These are phyloP conservation scores for Hypsopygia costalis DNA, from an alignment of 2,888 invertebrate species.

Conservation along the genomic window DNA sequence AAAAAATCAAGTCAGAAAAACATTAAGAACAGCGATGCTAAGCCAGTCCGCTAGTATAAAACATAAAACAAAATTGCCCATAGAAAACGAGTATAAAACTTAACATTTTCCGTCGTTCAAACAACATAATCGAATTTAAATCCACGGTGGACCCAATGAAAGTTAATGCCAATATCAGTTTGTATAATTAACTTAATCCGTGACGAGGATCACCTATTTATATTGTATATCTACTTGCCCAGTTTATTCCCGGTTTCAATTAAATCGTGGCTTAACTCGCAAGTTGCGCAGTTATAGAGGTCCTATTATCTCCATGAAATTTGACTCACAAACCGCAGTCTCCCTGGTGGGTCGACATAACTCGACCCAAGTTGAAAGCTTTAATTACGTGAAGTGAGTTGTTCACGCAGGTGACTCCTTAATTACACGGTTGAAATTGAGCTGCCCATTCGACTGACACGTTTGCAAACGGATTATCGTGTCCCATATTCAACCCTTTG, in stretches of 20 bases:
- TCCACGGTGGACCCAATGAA: constrained; percentile 1
- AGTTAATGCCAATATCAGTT: not conserved
- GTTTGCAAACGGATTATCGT: constrained; percentile 70
- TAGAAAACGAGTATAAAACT: too few relatives aligned
- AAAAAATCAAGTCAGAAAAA: too few relatives aligned
- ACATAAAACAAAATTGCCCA: too few relatives aligned
- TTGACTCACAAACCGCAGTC: constrained; percentile 69
- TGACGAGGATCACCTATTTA: constrained; percentile 29
- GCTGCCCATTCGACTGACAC: constrained; percentile 73
- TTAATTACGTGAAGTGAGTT: constrained; percentile 75
- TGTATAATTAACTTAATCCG: constrained; percentile 12
- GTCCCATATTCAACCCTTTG: constrained; percentile 44
- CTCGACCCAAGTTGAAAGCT: constrained; percentile 72
- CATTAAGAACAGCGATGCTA: too few relatives aligned
- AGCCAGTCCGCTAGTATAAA: too few relatives aligned
- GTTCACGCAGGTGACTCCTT: constrained; percentile 79
- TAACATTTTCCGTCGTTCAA: not conserved
- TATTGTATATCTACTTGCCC: constrained; percentile 37
- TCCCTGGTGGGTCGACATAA: constrained; percentile 63
- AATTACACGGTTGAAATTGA: constrained; percentile 73
- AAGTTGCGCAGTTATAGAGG: constrained; percentile 65
- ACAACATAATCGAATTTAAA: not conserved
- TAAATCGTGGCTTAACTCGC: constrained; percentile 63
- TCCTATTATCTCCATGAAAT: constrained; percentile 73
- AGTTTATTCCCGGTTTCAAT: constrained; percentile 64